A percentile compares a stretch with the other conserved stretches of the same genome.
phyloP scores from a whole-genome alignment of 2,797 vertebrate species.

The Sebastes minor region DNA sequence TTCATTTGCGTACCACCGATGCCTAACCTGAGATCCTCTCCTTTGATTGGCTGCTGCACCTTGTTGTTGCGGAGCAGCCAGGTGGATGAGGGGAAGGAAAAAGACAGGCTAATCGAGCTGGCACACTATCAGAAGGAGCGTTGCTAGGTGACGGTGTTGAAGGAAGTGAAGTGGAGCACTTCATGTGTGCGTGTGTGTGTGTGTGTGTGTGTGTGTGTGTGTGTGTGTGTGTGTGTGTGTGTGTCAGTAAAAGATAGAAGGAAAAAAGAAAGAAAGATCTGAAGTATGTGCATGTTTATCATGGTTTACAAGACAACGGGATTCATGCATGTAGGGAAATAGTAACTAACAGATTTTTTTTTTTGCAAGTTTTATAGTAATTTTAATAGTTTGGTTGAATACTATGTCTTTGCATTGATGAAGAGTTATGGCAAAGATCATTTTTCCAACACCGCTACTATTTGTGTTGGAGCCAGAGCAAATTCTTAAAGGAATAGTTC shows the following conservation, averaged over 20 bases:
- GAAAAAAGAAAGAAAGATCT: background rate
- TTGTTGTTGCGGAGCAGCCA: constrained; percentile 64
- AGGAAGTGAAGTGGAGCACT: constrained; percentile 75
- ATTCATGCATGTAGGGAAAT: background rate
- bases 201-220: background rate
- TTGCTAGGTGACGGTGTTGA: constrained; percentile 82
- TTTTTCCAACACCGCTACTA: background rate
- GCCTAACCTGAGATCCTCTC: constrained; percentile 32
- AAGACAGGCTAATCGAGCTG: constrained; percentile 58
- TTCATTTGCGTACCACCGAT: constrained; percentile 56
- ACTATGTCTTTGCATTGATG: background rate
- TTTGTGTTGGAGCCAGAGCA: background rate
- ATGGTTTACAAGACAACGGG: background rate
- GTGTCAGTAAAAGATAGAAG: background rate
- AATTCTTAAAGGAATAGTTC: background rate
- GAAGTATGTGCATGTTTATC: background rate
- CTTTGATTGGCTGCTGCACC: constrained; percentile 60
- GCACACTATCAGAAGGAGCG: constrained; percentile 71
- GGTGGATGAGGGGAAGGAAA: constrained; percentile 59
- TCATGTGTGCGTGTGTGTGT: constrained; percentile 8
- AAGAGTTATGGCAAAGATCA: background rate
- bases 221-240: background rate
- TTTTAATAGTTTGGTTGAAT: background rate
- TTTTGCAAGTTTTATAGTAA: background rate
- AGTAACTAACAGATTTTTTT: background rate